Evolutionary conservation across 2,888 invertebrate species (phyloP), one percentile per base, ranked within the genome.

Genomic region (Phengaris arion): DNA sequence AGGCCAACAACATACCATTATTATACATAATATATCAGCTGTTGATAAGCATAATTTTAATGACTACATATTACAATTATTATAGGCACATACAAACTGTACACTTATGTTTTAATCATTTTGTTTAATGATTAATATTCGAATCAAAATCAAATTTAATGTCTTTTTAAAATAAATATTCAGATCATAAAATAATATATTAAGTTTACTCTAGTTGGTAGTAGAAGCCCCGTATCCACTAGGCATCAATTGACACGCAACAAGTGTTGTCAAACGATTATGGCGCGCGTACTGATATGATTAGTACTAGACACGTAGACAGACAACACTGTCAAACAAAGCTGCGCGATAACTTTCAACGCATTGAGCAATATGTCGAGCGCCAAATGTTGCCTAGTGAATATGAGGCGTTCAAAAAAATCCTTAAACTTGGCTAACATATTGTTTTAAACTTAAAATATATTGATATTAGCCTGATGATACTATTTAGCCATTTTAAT

Each of bases 161-260:
- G 64, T 64, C 64, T 64, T 64, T 64, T 12, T 35, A 64, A 64
- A 64, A 64, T 64, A 64, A 35, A 59, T 64, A 12, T 64, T 64
- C 13, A 64, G 35, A 64, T 64, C 13, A 13, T 35, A 64, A 35
- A 45, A 64, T 6, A 64, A 35, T 45, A 35, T 45, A 35, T 64
- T 5, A 22, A 10, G 1, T 22, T 10, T 64, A 35, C 64, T 35
- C 0, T 0, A 64, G 15, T 6, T 64, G 9, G 22, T 12, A 35
- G 9, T 22, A 35, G 22, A 22, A 22, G 22, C 22, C 22, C 22
- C 22, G 22, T 22, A 22, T 22, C 22, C 22, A 22, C 22, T 22
- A 22, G 22, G 22, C 22, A 22, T 22, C 22, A 22, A 22, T 0
- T 22, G 22, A 22, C 22, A 22, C 22, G 22, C 22, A 22, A 22